A percentile compares a stretch with the other conserved stretches of the same genome.
Conservation (phyloP, 2,888 invertebrate genomes). For the Dinocampus coccinellae region DNA sequence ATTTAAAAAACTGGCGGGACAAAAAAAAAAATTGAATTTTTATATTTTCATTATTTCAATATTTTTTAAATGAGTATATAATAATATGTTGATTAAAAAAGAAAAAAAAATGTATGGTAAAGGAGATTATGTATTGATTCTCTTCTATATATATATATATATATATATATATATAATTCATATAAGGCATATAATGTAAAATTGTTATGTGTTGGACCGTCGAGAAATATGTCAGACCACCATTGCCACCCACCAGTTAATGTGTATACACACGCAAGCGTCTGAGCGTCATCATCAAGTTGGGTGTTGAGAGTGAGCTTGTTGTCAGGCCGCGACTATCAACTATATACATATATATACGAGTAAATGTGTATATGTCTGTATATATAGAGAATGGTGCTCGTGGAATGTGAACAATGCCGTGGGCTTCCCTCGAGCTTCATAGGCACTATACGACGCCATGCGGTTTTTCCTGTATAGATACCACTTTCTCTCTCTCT, state of each 20-base stretch:
- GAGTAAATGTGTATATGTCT: neutral
- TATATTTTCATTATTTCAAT: too few species aligned
- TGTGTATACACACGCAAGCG: neutral
- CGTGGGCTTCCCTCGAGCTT: constrained; percentile 20
- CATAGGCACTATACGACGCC: constrained; percentile 1
- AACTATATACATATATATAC: neutral
- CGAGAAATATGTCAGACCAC: neutral
- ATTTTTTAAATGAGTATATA: too few species aligned
- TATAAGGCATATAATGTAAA: too few species aligned
- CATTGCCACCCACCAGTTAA: neutral
- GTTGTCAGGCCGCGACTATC: neutral
- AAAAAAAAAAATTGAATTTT: too few species aligned
- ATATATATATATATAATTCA: neutral
- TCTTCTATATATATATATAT: constrained; percentile 1
- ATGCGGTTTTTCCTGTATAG: constrained; percentile 13
- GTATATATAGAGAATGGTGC: constrained; percentile 23
- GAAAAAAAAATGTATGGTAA: too few species aligned
- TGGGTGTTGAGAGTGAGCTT: neutral
- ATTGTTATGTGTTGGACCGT: neutral
- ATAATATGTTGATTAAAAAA: too few species aligned
- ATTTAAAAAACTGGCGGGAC: too few species aligned
- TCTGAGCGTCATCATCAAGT: neutral
- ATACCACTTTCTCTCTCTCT: neutral
- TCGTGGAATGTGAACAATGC: constrained; percentile 38
- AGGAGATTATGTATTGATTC: too few species aligned